Percentiles rank a stretch among this genome's conserved stretches.
Conservation (phyloP, 2,888 invertebrate species). For the Isotomurus palustris region DNA sequence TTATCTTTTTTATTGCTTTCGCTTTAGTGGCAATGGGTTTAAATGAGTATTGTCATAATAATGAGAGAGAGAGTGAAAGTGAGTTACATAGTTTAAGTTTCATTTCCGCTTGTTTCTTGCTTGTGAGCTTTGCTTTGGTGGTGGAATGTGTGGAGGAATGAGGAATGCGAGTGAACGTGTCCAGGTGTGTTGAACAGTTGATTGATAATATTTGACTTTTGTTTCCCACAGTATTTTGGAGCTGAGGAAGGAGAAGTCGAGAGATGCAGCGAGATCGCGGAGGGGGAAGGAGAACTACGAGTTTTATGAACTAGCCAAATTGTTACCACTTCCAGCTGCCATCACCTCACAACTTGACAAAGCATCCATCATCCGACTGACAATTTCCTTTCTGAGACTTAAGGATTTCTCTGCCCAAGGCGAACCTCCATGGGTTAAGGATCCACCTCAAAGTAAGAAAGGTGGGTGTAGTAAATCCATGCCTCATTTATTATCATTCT, state of each 20-base stretch:
- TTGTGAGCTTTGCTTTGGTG: too few relatives aligned
- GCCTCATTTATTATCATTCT: too few relatives aligned
- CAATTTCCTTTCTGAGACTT: slow-evolving; percentile 90
- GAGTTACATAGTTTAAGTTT: too few relatives aligned
- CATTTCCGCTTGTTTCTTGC: too few relatives aligned
- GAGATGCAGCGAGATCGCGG: slow-evolving; percentile 85
- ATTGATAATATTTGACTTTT: slow-evolving; percentile 11
- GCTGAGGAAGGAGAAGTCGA: slow-evolving; percentile 85
- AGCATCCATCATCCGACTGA: slow-evolving; percentile 91
- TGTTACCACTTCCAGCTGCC: slow-evolving; percentile 80
- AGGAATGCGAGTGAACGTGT: too few relatives aligned
- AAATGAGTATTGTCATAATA: too few relatives aligned
- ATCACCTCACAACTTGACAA: slow-evolving; percentile 70
- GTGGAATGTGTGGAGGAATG: too few relatives aligned
- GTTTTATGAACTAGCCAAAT: slow-evolving; percentile 84
- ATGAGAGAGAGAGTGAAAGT: too few relatives aligned
- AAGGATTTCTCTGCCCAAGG: slow-evolving; percentile 93
- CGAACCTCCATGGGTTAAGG: slow-evolving; percentile 91
- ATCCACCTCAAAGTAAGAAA: slow-evolving; percentile 49
- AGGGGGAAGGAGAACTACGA: slow-evolving; percentile 94
- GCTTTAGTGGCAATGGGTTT: too few relatives aligned
- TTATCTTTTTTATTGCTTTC: slow-evolving; percentile 4
- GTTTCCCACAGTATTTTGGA: slow-evolving; percentile 77
- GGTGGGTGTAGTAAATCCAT: slow-evolving; percentile 27
- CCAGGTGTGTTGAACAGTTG: too few relatives aligned